Percentiles rank a stretch among this genome's conserved stretches.
Evolutionary conservation across 2,113 vertebrate genomes (phyloP).

Genomic region (Cynoglossus semilaevis): DNA sequence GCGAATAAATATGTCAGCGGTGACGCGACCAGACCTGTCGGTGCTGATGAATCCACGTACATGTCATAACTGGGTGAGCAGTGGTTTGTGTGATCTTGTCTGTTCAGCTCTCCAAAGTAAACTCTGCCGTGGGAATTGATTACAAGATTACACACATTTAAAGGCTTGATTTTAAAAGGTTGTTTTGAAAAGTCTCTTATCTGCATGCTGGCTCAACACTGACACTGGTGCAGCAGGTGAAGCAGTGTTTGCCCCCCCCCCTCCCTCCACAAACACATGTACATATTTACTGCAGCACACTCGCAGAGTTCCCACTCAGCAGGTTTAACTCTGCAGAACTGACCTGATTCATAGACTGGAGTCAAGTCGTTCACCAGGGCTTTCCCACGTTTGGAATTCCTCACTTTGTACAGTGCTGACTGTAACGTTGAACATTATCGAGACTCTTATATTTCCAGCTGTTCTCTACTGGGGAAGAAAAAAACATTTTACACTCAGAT

Average conservation of each 20-base stretch:
- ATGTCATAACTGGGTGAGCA: constrained; percentile 1
- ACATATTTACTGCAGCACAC: constrained; percentile 5
- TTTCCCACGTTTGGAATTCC: not conserved
- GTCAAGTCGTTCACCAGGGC: not conserved
- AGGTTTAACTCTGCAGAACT: constrained; percentile 8
- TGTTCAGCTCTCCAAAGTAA: constrained; percentile 3
- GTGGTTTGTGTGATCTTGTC: not conserved
- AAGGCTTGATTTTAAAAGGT: not conserved
- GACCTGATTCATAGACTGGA: not conserved
- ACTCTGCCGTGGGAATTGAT: not conserved
- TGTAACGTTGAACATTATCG: too few species aligned
- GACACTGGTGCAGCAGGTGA: constrained; percentile 28
- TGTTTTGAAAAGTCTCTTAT: not conserved
- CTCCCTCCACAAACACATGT: not conserved
- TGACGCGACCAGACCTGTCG: not conserved
- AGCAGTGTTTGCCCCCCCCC: not conserved
- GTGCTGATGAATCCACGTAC: not conserved
- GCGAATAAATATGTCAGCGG: too few species aligned
- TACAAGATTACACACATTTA: not conserved
- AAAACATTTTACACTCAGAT: too few species aligned
- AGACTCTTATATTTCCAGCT: too few species aligned
- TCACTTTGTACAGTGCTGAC: not conserved
- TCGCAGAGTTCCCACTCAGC: constrained; percentile 12
- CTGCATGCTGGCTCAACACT: constrained; percentile 3
- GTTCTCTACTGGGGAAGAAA: too few species aligned